Percentiles rank a stretch among this genome's conserved stretches.
Evolutionary conservation across 2,888 invertebrate genomes (phyloP).

Genomic region (Plagiodera versicolora): DNA sequence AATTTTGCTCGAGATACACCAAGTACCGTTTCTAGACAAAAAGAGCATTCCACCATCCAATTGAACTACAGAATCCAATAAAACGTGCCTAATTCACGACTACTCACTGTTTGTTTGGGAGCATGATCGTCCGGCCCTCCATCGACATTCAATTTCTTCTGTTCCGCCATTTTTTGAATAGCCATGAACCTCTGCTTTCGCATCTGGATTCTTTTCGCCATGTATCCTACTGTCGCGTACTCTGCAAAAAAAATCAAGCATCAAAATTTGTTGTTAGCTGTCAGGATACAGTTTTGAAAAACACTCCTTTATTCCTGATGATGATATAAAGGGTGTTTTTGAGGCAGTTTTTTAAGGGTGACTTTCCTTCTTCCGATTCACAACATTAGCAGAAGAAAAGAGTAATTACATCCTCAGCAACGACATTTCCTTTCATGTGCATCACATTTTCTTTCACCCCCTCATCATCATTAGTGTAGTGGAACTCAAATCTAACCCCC

Average conservation of each 20-base stretch:
- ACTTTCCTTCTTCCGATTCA: no score
- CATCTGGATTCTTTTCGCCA: conserved; percentile 97
- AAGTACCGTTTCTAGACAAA: no score
- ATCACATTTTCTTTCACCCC: no score
- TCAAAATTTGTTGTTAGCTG: no score
- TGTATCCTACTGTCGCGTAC: conserved; percentile 97
- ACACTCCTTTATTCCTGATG: no score
- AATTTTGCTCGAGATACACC: no score
- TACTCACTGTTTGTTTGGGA: conserved; percentile 77
- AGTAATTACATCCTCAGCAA: no score
- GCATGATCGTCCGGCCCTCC: conserved; percentile 74
- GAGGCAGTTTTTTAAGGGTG: no score
- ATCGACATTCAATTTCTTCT: conserved; percentile 85
- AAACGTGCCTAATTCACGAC: conserved; percentile 49
- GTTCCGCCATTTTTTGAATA: conserved; percentile 89
- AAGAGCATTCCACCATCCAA: not conserved
- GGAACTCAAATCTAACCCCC: conserved; percentile 2
- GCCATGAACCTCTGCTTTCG: conserved; percentile 89
- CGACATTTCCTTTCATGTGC: no score
- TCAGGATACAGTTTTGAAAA: no score
- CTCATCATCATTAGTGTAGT: conserved; percentile 10
- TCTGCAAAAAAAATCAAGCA: conserved; percentile 64
- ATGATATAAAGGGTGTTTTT: no score
- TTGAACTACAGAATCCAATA: not conserved
- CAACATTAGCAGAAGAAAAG: no score